Conservation (phyloP, 2,797 vertebrate species). For the Neosalanx taihuensis region DNA sequence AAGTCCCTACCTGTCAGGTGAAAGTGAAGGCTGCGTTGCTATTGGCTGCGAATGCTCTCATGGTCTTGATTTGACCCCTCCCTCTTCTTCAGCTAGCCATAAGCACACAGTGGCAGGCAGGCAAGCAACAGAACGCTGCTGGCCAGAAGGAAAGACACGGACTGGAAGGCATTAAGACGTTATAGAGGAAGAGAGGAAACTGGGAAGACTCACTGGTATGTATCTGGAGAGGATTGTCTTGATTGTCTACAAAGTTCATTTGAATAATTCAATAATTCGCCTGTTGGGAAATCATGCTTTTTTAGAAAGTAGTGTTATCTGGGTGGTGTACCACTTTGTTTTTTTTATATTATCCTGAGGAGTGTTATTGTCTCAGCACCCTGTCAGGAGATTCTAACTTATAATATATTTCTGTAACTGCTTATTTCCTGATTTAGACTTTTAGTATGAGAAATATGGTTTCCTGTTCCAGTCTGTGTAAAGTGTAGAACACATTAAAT, state of each 20-base stretch:
- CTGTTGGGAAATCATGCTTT: neutral
- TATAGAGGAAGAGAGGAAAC: neutral
- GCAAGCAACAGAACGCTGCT: neutral
- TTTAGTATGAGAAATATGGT: neutral
- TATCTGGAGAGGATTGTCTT: neutral
- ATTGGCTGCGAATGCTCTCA: conserved; percentile 56
- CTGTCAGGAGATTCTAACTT: neutral
- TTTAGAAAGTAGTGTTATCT: neutral
- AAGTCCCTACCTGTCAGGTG: conserved; percentile 63
- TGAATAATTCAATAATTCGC: neutral
- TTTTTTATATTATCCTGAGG: neutral
- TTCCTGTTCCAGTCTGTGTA: neutral
- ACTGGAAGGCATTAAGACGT: neutral
- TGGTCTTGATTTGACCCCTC: conserved; percentile 9
- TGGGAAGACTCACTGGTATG: conserved; percentile 36
- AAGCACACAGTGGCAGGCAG: neutral
- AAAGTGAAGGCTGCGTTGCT: conserved; percentile 35
- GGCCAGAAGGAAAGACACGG: neutral
- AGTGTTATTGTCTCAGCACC: neutral
- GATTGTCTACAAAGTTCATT: neutral
- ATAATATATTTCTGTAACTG: neutral
- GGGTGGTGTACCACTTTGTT: neutral
- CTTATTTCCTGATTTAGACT: neutral
- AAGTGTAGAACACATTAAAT: neutral
- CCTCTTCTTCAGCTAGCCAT: neutral